phyloP scores from a whole-genome alignment of 2,888 invertebrate genomes.

The Latheticus oryzae region DNA sequence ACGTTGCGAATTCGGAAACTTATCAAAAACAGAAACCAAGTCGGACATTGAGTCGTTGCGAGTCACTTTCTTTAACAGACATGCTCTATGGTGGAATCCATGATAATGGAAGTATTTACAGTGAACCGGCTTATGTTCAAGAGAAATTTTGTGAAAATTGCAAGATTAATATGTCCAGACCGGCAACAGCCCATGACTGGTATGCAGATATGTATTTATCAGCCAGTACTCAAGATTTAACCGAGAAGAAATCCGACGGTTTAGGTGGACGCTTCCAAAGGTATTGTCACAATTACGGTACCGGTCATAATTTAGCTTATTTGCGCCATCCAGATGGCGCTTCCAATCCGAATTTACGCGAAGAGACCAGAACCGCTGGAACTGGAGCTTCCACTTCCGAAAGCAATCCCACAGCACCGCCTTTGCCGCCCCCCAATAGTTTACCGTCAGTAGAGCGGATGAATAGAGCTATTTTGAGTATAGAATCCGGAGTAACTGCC shows the following conservation, averaged over 20 bases:
- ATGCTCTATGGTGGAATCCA: constrained; percentile 72
- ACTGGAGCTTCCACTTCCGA: constrained; percentile 68
- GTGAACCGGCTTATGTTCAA: constrained; percentile 84
- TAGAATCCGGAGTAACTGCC: constrained; percentile 74
- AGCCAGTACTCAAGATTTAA: constrained; percentile 68
- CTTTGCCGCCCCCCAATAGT: constrained; percentile 69
- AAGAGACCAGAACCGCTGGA: constrained; percentile 73
- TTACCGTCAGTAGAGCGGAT: constrained; percentile 74
- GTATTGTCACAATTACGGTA: constrained; percentile 69
- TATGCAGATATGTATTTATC: constrained; percentile 69
- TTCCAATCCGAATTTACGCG: constrained; percentile 89
- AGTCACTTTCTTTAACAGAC: constrained; percentile 74
- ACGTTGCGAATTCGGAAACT: constrained; percentile 74
- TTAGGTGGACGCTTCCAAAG: constrained; percentile 71
- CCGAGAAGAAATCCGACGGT: constrained; percentile 52
- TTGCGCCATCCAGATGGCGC: constrained; percentile 92
- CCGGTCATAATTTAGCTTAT: constrained; percentile 73
- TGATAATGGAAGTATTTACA: constrained; percentile 85
- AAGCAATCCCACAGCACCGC: constrained; percentile 64
- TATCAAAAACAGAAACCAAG: constrained; percentile 66
- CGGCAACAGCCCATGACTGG: constrained; percentile 76
- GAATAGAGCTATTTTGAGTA: constrained; percentile 72
- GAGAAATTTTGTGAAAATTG: constrained; percentile 83
- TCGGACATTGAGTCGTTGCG: constrained; percentile 72
- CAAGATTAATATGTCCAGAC: constrained; percentile 77